These are phyloP conservation scores for Sisyra nigra DNA, from an alignment of 2,888 invertebrate genomes.

Conservation along the genomic window DNA sequence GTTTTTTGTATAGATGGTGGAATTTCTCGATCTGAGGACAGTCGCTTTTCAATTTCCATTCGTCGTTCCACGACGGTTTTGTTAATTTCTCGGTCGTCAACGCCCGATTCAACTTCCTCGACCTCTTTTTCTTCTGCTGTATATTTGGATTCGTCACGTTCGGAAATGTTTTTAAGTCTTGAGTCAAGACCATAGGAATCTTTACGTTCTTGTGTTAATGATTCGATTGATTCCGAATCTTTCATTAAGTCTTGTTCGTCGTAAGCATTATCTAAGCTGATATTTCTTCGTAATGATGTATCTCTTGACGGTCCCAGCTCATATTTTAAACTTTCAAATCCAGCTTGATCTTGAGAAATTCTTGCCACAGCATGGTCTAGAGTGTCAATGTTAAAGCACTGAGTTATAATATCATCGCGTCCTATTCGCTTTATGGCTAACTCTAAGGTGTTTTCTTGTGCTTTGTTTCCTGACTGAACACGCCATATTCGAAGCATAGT, in stretches of 20 bases:
- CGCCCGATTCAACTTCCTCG: conserved; percentile 36
- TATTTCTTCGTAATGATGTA: conserved; percentile 26
- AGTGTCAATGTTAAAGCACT: conserved; percentile 52
- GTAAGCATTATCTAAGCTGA: conserved; percentile 32
- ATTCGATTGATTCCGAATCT: conserved; percentile 35
- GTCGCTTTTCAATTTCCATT: conserved; percentile 55
- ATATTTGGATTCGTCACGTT: conserved; percentile 56
- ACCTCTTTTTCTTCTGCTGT: conserved; percentile 64
- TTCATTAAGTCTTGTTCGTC: conserved; percentile 54
- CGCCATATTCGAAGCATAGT: conserved; percentile 43
- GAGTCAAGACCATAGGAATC: conserved; percentile 17
- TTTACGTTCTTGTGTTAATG: conserved; percentile 21
- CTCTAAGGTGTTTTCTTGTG: conserved; percentile 52
- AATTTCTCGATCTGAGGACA: conserved; percentile 49
- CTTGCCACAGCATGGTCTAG: conserved; percentile 23
- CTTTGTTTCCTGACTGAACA: conserved; percentile 33
- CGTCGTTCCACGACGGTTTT: conserved; percentile 61
- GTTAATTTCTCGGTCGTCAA: conserved; percentile 42
- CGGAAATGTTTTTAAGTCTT: conserved; percentile 27
- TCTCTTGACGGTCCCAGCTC: conserved; percentile 25
- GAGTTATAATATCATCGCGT: conserved; percentile 79
- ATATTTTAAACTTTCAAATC: conserved; percentile 35
- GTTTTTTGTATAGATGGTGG: conserved; percentile 58
- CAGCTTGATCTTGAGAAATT: conserved; percentile 27
- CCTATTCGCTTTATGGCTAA: conserved; percentile 72